Base-by-base conservation (phyloP, 2,797 vertebrate genomes). In the Arctocebus calabarensis region DNA sequence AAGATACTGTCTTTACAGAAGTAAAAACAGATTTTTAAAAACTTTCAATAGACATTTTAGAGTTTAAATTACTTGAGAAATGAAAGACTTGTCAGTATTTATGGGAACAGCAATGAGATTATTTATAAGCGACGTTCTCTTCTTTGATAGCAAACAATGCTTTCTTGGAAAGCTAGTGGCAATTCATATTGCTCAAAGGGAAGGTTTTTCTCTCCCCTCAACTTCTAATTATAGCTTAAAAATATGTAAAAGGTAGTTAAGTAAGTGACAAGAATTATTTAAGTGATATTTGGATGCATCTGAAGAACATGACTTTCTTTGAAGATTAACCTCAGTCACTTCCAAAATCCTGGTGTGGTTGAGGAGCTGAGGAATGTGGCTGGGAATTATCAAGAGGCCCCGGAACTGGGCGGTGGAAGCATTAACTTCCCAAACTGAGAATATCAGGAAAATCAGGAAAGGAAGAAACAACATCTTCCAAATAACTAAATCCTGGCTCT, bases 21-120 rank as follows among this genome's bases (percentile, higher is more conserved):
- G 37, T 88, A 94, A 96, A 90, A n/a, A 59, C 68, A 2, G 52
- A 71, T 75, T 91, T 94, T 87, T 17, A 64, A 16, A 94, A 70
- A 48, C 40, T 78, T 32, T 86, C 45, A 68, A 40, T 59, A 81
- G 20, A 43, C 32, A 92, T 90, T 78, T 94, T 92, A 73, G 79
- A 86, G 34, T 48, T 82, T 29, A 96, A 88, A 86, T 74, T 85
- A 37, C 32, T 94, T 88, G 29, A 92, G 52, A 83, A 86, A 29
- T 68, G 48, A 84, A 84, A 82, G 6, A 55, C 82, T 79, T 71
- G 48, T 91, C 37, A 77, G 25, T 92, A 64, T 91, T 83, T 96
- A 43, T 40, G 22, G 66, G n/a, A 61, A 64, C 66, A 43, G 20
- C 5, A 57, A 34, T 89, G 62, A 74, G 37, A 83, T 91, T 91